Evolutionary conservation across 2,888 invertebrate species (phyloP).

Genomic region (Odontocolon sp.): DNA sequence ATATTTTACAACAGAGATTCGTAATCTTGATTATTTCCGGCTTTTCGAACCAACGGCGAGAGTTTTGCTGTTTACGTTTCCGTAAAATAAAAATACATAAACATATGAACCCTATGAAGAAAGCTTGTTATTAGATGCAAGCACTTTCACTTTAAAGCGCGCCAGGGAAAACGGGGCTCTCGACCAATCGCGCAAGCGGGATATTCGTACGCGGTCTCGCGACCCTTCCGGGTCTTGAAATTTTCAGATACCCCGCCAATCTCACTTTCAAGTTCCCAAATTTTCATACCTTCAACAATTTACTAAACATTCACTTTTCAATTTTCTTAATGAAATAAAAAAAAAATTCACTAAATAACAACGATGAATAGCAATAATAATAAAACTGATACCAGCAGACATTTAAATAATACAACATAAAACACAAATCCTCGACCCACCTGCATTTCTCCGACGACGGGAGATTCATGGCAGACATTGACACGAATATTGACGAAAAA

Average conservation of each 20-base stretch:
- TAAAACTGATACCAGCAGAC: too few relatives aligned
- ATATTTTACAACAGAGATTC: not conserved
- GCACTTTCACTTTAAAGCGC: slow-evolving; percentile 6
- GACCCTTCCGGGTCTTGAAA: slow-evolving; percentile 31
- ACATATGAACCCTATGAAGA: not conserved
- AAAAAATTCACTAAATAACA: not conserved
- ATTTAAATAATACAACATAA: too few relatives aligned
- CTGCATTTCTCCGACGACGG: slow-evolving; percentile 75
- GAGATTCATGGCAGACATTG: slow-evolving; percentile 73
- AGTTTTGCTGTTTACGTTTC: too few relatives aligned
- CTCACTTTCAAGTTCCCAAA: not conserved
- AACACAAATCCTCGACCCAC: slow-evolving; percentile 68
- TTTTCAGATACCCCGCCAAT: not conserved
- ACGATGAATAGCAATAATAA: too few relatives aligned
- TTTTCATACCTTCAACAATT: not conserved
- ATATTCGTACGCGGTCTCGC: not conserved
- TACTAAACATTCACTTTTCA: not conserved
- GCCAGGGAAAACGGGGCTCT: not conserved
- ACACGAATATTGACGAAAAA: slow-evolving; percentile 60
- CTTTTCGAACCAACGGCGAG: too few relatives aligned
- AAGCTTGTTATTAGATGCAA: not conserved
- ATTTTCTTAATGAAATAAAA: slow-evolving; percentile 1
- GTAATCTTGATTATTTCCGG: not conserved
- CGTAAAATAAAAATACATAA: too few relatives aligned
- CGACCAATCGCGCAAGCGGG: not conserved